Evolutionary conservation across 2,888 invertebrate species (phyloP).

Genomic region (Melinopterus prodromus): DNA sequence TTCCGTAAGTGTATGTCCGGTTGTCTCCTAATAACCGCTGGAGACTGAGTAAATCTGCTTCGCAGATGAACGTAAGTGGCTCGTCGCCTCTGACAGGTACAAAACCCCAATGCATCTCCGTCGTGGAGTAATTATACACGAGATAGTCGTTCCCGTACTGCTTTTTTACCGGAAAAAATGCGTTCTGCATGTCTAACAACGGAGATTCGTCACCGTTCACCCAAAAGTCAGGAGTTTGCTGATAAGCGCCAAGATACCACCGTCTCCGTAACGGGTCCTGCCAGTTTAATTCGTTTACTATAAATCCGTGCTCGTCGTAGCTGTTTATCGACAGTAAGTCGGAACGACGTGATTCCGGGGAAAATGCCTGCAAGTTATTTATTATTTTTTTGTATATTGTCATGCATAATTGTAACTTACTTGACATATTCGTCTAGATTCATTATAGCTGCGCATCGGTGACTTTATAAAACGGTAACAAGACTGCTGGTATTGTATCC

Average conservation of each 20-base stretch:
- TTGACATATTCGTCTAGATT: constrained; percentile 84
- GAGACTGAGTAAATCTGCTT: constrained; percentile 79
- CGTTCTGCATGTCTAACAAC: constrained; percentile 80
- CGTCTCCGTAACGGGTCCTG: constrained; percentile 86
- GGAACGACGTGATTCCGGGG: constrained; percentile 64
- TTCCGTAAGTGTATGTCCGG: constrained; percentile 85
- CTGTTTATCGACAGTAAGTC: constrained; percentile 83
- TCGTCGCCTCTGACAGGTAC: constrained; percentile 82
- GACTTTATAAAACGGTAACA: constrained; percentile 93
- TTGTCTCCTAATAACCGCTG: constrained; percentile 77
- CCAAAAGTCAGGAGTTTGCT: constrained; percentile 80
- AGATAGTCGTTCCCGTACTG: constrained; percentile 74
- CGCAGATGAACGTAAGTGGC: constrained; percentile 84
- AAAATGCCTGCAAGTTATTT: constrained; percentile 65
- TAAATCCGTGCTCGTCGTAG: constrained; percentile 87
- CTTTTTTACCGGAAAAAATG: constrained; percentile 75
- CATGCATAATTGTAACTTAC: constrained; percentile 45
- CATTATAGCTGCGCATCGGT: constrained; percentile 79
- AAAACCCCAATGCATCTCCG: constrained; percentile 84
- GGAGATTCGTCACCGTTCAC: constrained; percentile 87
- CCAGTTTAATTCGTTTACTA: constrained; percentile 80
- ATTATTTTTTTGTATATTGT: constrained; percentile 1
- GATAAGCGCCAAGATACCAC: constrained; percentile 87
- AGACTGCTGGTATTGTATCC: constrained; percentile 81
- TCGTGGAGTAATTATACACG: constrained; percentile 78